Conservation (phyloP, 2,113 vertebrate species). For the Triplophysa dalaica region DNA sequence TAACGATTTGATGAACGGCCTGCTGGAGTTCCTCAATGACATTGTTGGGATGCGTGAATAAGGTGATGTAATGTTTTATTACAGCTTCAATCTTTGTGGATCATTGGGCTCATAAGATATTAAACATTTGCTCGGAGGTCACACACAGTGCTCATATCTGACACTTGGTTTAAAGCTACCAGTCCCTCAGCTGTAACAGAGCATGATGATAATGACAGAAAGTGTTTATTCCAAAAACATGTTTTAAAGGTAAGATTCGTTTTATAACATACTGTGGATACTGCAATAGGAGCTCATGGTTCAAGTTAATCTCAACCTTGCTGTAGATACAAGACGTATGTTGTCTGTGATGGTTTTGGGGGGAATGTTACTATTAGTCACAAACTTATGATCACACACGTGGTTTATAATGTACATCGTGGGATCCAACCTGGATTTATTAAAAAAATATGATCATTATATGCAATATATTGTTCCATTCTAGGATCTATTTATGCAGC, state of each 20-base stretch:
- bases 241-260: not conserved
- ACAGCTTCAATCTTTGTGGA: slow-evolving; percentile 32
- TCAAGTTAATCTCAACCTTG: too few relatives aligned
- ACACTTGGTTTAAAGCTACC: slow-evolving; percentile 11
- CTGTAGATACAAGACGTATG: too few relatives aligned
- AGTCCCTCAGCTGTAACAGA: not conserved
- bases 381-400: too few relatives aligned
- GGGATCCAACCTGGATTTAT: too few relatives aligned
- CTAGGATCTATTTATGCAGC: too few relatives aligned
- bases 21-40: not conserved
- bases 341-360: too few relatives aligned
- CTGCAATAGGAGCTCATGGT: too few relatives aligned
- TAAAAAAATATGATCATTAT: too few relatives aligned
- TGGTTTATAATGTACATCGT: too few relatives aligned
- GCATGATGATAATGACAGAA: not conserved
- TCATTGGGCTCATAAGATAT: slow-evolving; percentile 15
- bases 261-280: not conserved
- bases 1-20: not conserved
- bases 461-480: too few relatives aligned
- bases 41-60: slow-evolving; percentile 3
- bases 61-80: slow-evolving; percentile 32
- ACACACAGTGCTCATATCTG: not conserved
- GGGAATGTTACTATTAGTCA: too few relatives aligned
- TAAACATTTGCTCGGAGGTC: slow-evolving; percentile 25
- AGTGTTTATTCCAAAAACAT: not conserved